A percentile compares a stretch with the other conserved stretches of the same genome.
Evolutionary conservation across 2,797 vertebrate species (phyloP).

Genomic region (Notolepis coatsorum): DNA sequence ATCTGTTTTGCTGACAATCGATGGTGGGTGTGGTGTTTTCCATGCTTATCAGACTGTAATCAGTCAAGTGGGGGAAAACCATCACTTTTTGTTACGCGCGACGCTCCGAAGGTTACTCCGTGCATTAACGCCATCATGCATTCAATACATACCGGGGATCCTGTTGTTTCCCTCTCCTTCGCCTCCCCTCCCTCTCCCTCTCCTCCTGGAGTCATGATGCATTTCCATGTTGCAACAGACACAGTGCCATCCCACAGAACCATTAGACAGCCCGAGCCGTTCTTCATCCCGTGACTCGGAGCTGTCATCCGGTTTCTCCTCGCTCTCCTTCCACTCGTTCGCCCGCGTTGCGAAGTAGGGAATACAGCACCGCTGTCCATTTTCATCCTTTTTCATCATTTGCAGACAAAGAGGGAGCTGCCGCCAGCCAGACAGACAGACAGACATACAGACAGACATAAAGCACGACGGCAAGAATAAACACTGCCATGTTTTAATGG

Average conservation of each 20-base stretch:
- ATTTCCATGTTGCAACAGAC: constrained; percentile 64
- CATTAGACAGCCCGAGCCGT: constrained; percentile 63
- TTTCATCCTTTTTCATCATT: constrained; percentile 60
- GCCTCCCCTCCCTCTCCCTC: constrained; percentile 14
- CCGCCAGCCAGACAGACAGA: no score
- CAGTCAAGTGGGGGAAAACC: constrained; percentile 83
- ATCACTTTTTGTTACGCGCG: constrained; percentile 78
- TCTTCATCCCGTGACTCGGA: constrained; percentile 60
- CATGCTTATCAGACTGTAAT: constrained; percentile 83
- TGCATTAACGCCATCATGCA: constrained; percentile 71
- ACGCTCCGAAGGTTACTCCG: constrained; percentile 78
- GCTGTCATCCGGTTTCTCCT: constrained; percentile 50
- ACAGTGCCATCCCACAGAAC: constrained; percentile 49
- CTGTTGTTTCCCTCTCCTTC: constrained; percentile 32
- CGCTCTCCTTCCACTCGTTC: constrained; percentile 41
- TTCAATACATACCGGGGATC: constrained; percentile 60
- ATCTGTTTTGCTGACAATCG: constrained; percentile 82
- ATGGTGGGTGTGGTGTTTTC: constrained; percentile 85
- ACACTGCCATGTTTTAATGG: constrained; percentile 50
- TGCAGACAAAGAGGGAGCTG: constrained; percentile 56
- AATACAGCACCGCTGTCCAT: constrained; percentile 37
- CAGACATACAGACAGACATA: constrained; percentile 24
- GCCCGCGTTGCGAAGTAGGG: constrained; percentile 31
- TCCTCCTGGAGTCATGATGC: constrained; percentile 58
- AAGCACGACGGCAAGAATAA: constrained; percentile 47